Evolutionary conservation across 2,888 invertebrate genomes (phyloP).

Genomic region (Ophioninae sp.): DNA sequence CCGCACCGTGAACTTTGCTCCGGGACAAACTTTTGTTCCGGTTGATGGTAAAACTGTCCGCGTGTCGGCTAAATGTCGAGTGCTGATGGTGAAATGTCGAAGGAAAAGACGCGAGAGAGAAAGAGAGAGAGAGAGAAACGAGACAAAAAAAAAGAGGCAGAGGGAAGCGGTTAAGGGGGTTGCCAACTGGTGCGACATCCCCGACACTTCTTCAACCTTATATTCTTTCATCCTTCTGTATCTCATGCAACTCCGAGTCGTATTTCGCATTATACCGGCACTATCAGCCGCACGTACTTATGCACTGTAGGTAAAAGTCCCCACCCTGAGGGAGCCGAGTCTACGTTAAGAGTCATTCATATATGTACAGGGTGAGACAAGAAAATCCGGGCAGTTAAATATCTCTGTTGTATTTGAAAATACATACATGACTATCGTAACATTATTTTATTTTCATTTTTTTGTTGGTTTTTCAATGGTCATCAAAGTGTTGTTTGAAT

Average conservation of each 20-base stretch:
- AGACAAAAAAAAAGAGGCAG: neutral
- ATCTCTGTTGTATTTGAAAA: too few species aligned
- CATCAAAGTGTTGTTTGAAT: too few species aligned
- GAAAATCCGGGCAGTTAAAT: too few species aligned
- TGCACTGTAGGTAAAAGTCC: slow-evolving; percentile 6
- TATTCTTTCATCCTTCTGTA: slow-evolving; percentile 11
- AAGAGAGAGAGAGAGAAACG: too few species aligned
- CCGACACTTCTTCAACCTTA: slow-evolving; percentile 27
- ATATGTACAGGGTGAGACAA: neutral
- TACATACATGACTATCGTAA: too few species aligned
- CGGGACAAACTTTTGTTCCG: slow-evolving; percentile 29
- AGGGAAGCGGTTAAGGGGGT: slow-evolving; percentile 3
- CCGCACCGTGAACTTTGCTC: slow-evolving; percentile 27
- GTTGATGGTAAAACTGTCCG: slow-evolving; percentile 23
- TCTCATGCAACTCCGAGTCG: slow-evolving; percentile 16
- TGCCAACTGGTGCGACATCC: slow-evolving; percentile 44
- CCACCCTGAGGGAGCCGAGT: neutral
- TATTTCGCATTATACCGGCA: slow-evolving; percentile 35
- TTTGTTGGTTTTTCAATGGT: too few species aligned
- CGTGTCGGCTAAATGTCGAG: slow-evolving; percentile 49
- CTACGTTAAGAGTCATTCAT: neutral
- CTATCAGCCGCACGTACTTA: slow-evolving; percentile 54
- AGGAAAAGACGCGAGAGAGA: slow-evolving; percentile 25
- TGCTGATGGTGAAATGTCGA: slow-evolving; percentile 41
- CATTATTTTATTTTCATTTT: too few species aligned